Evolutionary conservation across 2,888 invertebrate genomes (phyloP), one percentile per base, ranked within the genome.

Genomic region (Athalia circularis): DNA sequence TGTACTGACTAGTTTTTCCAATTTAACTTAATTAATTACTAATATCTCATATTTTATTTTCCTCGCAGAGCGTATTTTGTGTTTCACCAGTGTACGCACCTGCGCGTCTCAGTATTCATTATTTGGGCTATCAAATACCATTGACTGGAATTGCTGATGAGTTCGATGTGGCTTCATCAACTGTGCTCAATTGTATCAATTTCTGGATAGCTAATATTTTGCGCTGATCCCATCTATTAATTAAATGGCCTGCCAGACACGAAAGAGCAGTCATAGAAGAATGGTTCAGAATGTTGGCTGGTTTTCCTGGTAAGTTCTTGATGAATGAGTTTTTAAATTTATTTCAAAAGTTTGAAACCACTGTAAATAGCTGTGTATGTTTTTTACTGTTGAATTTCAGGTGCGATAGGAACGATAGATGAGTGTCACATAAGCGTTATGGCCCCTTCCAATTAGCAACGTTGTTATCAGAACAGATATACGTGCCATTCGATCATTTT

Each of bases 351-450:
- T 57, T 13, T 57, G 57, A 57, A n/a, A n/a, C n/a, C n/a, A n/a
- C n/a, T n/a, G n/a, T n/a, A n/a, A n/a, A n/a, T n/a, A n/a, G n/a
- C n/a, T 57, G 57, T 57, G n/a, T 13, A 57, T 57, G 13, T 52
- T 7, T 52, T 8, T 7, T 52, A 7, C 52, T 8, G 8, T 29
- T 43, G 52, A 64, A n/a, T n/a, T n/a, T n/a, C n/a, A n/a, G n/a
- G n/a, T n/a, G n/a, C n/a, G n/a, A n/a, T n/a, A n/a, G n/a, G n/a
- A n/a, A n/a, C n/a, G n/a, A n/a, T 78, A 65, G 8, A 59, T 59
- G n/a, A n/a, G n/a, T 78, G 77, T 11, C 70, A 79, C 15, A 47
- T 79, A 9, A 68, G 61, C 15, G 59, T 77, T 29, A 70, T 65
- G 62, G 65, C 74, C 11, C 75, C 78, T 15, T 15, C 54, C 5